A percentile compares a stretch with the other conserved stretches of the same genome.
Evolutionary conservation across 2,888 invertebrate species (phyloP).

Genomic region (Augiades crinisus): DNA sequence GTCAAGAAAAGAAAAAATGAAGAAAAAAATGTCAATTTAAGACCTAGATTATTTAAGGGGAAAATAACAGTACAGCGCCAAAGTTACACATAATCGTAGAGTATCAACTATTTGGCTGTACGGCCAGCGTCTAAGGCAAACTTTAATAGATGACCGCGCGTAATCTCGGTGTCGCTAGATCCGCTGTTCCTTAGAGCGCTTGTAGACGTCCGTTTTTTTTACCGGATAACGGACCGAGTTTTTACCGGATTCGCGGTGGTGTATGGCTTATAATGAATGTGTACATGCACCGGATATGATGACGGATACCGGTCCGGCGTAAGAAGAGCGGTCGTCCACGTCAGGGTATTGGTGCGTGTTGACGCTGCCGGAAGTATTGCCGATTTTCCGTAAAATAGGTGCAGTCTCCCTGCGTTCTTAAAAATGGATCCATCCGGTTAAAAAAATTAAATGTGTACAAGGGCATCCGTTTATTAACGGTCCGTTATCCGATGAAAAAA

Average conservation of each 20-base stretch:
- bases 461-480: too few relatives aligned
- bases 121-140: too few relatives aligned
- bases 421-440: constrained; percentile 32
- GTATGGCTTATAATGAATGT: constrained; percentile 35
- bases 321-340: constrained; percentile 28
- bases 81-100: too few relatives aligned
- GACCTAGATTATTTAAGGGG: too few relatives aligned
- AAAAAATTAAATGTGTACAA: too few relatives aligned
- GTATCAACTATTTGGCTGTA: too few relatives aligned
- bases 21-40: too few relatives aligned
- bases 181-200: constrained; percentile 28
- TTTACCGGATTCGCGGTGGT: constrained; percentile 32
- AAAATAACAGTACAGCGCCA: too few relatives aligned
- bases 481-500: constrained; percentile 31
- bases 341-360: constrained; percentile 34
- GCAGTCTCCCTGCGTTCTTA: constrained; percentile 36
- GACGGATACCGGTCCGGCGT: constrained; percentile 35
- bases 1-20: too few relatives aligned
- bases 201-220: constrained; percentile 30
- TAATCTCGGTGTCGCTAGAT: too few relatives aligned
- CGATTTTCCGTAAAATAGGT: constrained; percentile 35
- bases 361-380: constrained; percentile 37
- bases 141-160: too few relatives aligned
- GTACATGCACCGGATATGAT: constrained; percentile 38
- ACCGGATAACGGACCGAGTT: constrained; percentile 30